These are phyloP conservation scores for Pseudocheirus occidentalis DNA, from an alignment of 2,797 vertebrate genomes.

Conservation along the genomic window DNA sequence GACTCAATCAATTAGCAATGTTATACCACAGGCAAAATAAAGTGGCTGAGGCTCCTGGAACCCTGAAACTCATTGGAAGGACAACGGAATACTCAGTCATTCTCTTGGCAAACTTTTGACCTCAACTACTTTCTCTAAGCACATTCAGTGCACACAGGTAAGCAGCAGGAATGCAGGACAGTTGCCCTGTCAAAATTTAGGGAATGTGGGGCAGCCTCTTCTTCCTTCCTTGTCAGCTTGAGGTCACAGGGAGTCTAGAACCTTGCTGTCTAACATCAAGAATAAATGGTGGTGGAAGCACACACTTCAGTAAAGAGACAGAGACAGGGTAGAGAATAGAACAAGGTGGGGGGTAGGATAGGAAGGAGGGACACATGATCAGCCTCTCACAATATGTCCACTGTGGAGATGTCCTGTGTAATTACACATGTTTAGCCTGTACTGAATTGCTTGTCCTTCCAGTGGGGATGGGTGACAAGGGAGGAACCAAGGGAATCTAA, in stretches of 20 bases:
- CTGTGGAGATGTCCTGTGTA: no score
- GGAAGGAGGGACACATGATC: no score
- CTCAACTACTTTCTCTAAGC: not conserved
- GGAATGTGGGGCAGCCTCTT: not conserved
- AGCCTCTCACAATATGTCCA: no score
- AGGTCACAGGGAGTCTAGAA: not conserved
- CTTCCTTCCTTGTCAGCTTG: not conserved
- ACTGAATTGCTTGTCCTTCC: no score
- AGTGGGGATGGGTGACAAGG: no score
- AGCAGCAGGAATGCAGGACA: not conserved
- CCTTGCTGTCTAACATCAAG: not conserved
- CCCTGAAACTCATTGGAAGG: conserved; percentile 60
- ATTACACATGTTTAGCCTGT: no score
- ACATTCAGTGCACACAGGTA: conserved; percentile 37
- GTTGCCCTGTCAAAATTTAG: conserved; percentile 7
- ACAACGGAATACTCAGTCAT: conserved; percentile 7
- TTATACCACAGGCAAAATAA: conserved; percentile 45
- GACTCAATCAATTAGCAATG: conserved; percentile 62
- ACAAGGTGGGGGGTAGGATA: no score
- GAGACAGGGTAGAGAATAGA: no score
- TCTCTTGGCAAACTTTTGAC: conserved; percentile 49
- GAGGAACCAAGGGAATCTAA: no score
- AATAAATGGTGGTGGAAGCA: not conserved
- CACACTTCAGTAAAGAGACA: no score
- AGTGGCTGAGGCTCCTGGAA: conserved; percentile 11